These are phyloP conservation scores for Nestor notabilis DNA, from an alignment of 2,113 vertebrate genomes.

Conservation along the genomic window DNA sequence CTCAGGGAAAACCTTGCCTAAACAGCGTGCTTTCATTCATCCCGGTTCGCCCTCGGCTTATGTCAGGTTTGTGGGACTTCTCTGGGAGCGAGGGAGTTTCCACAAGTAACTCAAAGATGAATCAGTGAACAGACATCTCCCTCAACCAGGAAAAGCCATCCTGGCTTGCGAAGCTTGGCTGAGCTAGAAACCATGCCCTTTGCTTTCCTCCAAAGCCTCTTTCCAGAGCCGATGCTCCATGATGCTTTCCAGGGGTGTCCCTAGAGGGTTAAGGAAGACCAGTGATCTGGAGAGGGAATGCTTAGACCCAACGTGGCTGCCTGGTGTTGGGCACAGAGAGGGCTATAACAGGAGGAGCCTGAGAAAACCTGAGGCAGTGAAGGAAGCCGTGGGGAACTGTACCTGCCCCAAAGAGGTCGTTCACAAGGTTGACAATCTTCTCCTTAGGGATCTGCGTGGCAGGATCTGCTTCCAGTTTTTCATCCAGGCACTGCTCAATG, in stretches of 20 bases:
- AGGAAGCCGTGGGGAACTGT: neutral
- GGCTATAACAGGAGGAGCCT: neutral
- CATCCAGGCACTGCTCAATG: conserved; percentile 83
- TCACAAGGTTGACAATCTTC: conserved; percentile 85
- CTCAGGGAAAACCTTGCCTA: neutral
- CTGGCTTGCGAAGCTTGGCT: neutral
- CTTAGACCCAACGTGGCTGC: neutral
- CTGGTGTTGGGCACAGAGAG: neutral
- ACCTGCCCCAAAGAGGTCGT: conserved; percentile 93
- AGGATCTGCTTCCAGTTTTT: conserved; percentile 69
- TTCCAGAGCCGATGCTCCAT: neutral
- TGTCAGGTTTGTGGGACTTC: neutral
- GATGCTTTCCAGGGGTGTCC: neutral
- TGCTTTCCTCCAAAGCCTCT: neutral
- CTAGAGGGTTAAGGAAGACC: neutral
- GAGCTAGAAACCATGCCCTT: neutral
- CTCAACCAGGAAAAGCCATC: neutral
- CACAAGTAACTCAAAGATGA: neutral
- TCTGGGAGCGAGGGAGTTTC: neutral
- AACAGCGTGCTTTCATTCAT: neutral
- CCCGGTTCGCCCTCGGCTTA: neutral
- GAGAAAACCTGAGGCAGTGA: neutral
- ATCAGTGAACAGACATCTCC: neutral
- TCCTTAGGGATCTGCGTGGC: conserved; percentile 76
- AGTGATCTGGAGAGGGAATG: accelerated